Evolutionary conservation across 1,140 invertebrate genomes (phyloP).

Genomic region (Formica selysi): DNA sequence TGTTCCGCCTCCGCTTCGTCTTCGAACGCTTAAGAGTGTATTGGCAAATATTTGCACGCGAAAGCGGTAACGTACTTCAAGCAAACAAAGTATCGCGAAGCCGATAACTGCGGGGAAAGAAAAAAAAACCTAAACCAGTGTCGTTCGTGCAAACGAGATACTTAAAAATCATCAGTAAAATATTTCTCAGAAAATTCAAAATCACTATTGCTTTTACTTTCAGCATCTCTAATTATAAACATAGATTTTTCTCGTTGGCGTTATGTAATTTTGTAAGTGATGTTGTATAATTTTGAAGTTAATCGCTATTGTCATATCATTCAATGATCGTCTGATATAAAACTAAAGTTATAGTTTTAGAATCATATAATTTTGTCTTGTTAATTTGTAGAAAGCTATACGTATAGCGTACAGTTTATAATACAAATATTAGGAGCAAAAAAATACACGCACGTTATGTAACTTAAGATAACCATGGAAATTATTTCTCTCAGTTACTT

Average conservation of each 20-base stretch:
- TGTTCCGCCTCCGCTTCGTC: slow-evolving; percentile 22
- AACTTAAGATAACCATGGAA: slow-evolving; percentile 14
- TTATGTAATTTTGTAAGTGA: background rate
- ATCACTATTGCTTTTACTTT: background rate
- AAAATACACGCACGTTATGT: too few relatives aligned
- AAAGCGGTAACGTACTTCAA: slow-evolving; percentile 55
- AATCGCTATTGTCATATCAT: background rate
- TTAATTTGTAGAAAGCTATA: background rate
- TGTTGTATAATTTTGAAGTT: background rate
- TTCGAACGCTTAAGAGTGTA: slow-evolving; percentile 59
- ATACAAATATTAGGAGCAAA: background rate
- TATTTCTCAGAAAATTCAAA: slow-evolving; percentile 36
- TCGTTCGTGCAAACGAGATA: slow-evolving; percentile 15
- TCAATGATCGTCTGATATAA: background rate
- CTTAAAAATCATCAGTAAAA: slow-evolving; percentile 3
- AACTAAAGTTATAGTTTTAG: background rate
- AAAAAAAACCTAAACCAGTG: background rate
- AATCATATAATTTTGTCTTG: background rate
- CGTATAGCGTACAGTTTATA: background rate
- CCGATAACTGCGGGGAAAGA: slow-evolving; percentile 20
- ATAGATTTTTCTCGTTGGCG: background rate
- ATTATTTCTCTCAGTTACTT: background rate
- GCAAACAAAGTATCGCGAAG: slow-evolving; percentile 37
- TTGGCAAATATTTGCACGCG: slow-evolving; percentile 72
- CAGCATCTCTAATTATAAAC: slow-evolving; percentile 9